Evolutionary conservation across 1,140 invertebrate genomes (phyloP).

Genomic region (Drosophila navojoa): DNA sequence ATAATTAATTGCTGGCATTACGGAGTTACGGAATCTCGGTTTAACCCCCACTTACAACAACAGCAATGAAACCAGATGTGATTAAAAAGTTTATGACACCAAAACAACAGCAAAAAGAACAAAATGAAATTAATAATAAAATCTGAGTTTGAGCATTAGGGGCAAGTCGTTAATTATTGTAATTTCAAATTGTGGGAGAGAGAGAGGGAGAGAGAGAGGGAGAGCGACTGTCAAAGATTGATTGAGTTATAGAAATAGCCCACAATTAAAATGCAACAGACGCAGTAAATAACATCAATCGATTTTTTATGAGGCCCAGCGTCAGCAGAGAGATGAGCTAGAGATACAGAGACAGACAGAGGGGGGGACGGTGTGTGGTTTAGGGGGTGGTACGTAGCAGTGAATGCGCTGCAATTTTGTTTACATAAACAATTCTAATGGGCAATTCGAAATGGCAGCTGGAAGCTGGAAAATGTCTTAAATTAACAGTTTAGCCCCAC

Average conservation of each 20-base stretch:
- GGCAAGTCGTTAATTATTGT: neutral
- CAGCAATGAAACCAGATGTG: neutral
- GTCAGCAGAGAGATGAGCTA: slow-evolving; percentile 4
- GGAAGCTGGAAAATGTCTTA: too few species aligned
- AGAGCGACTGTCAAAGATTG: neutral
- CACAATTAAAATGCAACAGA: slow-evolving; percentile 25
- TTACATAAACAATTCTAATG: neutral
- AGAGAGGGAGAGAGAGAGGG: neutral
- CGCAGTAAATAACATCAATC: slow-evolving; percentile 30
- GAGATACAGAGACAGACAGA: too few species aligned
- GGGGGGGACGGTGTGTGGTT: neutral
- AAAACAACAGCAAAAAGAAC: neutral
- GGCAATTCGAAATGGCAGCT: neutral
- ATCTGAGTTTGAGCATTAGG: neutral
- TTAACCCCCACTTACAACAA: slow-evolving; percentile 24
- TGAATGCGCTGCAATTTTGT: neutral
- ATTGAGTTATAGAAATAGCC: slow-evolving; percentile 13
- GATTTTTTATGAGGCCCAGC: slow-evolving; percentile 29
- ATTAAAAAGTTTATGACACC: neutral
- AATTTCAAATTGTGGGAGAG: slow-evolving; percentile 14
- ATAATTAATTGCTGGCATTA: slow-evolving; percentile 20
- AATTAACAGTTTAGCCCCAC: too few species aligned
- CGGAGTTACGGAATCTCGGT: slow-evolving; percentile 32
- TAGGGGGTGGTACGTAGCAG: neutral
- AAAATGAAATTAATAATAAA: too few species aligned